Conservation (phyloP, 1,140 invertebrate genomes). For the Tribolium castaneum region DNA sequence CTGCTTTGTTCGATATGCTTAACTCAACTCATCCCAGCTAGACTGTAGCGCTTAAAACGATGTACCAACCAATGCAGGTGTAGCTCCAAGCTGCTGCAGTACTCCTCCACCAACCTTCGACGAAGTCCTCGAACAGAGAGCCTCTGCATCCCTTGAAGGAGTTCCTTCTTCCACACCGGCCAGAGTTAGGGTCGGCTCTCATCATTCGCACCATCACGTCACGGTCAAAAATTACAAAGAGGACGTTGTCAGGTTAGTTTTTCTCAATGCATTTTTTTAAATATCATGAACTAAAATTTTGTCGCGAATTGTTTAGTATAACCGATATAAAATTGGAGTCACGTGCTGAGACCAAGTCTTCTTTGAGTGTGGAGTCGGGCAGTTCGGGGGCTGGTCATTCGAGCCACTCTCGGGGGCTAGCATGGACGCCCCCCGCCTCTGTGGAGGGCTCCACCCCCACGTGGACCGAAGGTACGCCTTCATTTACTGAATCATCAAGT, state of each 20-base stretch:
- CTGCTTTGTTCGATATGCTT: not conserved
- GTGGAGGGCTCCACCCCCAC: conserved; percentile 95
- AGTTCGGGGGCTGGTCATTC: conserved; percentile 63
- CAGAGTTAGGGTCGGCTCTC: conserved; percentile 35
- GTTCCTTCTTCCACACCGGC: conserved; percentile 55
- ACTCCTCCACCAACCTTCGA: conserved; percentile 91
- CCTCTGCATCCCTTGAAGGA: conserved; percentile 66
- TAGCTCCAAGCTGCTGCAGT: conserved; percentile 76
- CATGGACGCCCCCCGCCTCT: conserved; percentile 88
- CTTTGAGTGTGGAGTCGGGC: conserved; percentile 75
- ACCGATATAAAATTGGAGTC: conserved; percentile 70
- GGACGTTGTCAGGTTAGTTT: conserved; percentile 63
- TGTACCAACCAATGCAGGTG: conserved; percentile 57
- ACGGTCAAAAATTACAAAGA: conserved; percentile 58
- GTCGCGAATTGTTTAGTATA: no score
- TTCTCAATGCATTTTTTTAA: no score
- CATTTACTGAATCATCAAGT: conserved; percentile 95
- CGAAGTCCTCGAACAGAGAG: conserved; percentile 74
- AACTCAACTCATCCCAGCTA: conserved; percentile 42
- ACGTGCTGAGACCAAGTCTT: conserved; percentile 75
- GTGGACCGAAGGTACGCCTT: conserved; percentile 97
- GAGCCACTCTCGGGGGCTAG: conserved; percentile 67
- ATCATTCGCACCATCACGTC: conserved; percentile 48
- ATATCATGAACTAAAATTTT: no score
- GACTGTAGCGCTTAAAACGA: conserved; percentile 53